Evolutionary conservation across 2,888 invertebrate species (phyloP), one percentile per base, ranked within the genome.

Genomic region (Empis stercorea): DNA sequence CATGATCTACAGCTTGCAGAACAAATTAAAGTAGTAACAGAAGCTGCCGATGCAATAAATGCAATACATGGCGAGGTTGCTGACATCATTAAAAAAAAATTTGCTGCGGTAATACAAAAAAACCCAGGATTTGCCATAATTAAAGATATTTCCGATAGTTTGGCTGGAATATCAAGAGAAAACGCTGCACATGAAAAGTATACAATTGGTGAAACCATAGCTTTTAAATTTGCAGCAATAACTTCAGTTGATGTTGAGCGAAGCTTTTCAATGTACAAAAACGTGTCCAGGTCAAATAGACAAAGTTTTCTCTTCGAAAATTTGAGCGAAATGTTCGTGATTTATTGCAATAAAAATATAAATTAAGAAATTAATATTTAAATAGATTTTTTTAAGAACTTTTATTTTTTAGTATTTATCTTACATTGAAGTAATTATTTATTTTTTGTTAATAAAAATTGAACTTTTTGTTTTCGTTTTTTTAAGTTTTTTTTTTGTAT

Each of bases 251-350:
- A 45, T 30, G 40, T 40, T 10, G 32, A 40, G n/a, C 20, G 45
- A 40, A 39, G 32, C 17, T 45, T 40, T 32, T 45, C 40, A 14
- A 45, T 45, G 45, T 45, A 39, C n/a, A 39, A 44, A 30, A 39
- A 17, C 40, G n/a, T 40, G n/a, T 32, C 30, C 13, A 30, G 16
- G 38, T n/a, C 39, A 38, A 39, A 45, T 30, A 39, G 39, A 32
- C 45, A 45, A 27, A 45, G 17, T 32, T 45, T 45, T 30, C 30
- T 45, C n/a, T 39, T 39, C 38, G 45, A 45, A 38, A 39, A 39
- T 39, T 45, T 45, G 13, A 44, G 38, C 15, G 32, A 38, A 38
- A 37, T 38, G 38, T 45, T 45, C 10, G 37, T 37, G 10, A 15
- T 37, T 4, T 15, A 37, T 15, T 37, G 37, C 37, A 37, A 37